phyloP scores from a whole-genome alignment of 2,113 vertebrate species.

The Ammodytes dubius region DNA sequence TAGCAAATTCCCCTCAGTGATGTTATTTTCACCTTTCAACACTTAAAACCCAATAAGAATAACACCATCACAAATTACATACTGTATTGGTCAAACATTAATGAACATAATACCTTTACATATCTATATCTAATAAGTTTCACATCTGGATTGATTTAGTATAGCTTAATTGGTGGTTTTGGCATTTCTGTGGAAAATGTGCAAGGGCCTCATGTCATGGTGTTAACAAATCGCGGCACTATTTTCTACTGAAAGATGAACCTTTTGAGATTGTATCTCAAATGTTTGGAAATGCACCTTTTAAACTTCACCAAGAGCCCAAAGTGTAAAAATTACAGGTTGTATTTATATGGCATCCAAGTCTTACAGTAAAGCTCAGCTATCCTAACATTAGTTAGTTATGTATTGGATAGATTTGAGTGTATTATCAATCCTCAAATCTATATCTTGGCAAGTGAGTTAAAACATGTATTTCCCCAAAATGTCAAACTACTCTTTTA shows the following conservation, averaged over 20 bases:
- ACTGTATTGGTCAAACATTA: background rate
- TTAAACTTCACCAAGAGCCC: background rate
- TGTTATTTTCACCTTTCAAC: background rate
- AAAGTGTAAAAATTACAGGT: background rate
- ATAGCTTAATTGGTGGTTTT: background rate
- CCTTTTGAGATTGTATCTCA: background rate
- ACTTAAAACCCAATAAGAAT: background rate
- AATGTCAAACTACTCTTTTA: too few species aligned
- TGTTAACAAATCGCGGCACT: background rate
- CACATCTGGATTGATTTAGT: background rate
- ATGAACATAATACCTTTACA: background rate
- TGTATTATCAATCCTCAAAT: too few species aligned
- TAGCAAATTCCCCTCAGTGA: background rate
- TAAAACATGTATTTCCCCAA: too few species aligned
- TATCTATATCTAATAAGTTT: background rate
- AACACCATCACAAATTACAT: background rate
- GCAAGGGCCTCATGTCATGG: background rate
- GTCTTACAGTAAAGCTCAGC: background rate
- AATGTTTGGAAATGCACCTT: background rate
- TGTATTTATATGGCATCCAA: background rate
- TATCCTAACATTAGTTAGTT: background rate
- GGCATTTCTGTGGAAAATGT: background rate
- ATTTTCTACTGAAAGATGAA: background rate
- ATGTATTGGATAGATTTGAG: background rate
- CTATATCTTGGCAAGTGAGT: too few species aligned